Evolutionary conservation across 2,888 invertebrate genomes (phyloP).

Genomic region (Hirtodrosophila cameraria): DNA sequence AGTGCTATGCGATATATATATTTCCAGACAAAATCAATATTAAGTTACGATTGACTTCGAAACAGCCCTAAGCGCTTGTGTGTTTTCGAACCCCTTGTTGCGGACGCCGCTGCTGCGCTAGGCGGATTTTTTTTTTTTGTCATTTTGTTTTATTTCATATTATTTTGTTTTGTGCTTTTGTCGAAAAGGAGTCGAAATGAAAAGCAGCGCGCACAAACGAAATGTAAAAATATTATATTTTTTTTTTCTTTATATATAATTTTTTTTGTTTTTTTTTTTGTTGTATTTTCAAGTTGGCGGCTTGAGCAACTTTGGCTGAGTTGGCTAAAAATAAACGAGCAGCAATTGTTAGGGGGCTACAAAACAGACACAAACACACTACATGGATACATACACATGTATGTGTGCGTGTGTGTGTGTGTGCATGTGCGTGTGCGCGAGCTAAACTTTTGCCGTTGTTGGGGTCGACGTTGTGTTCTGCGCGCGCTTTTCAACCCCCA

Average conservation of each 20-base stretch:
- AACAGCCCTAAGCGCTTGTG: no score
- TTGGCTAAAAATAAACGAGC: constrained; percentile 76
- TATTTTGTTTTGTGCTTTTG: constrained; percentile 60
- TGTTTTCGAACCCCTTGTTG: constrained; percentile 18
- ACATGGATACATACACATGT: constrained; percentile 14
- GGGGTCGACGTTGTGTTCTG: constrained; percentile 58
- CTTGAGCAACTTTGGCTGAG: constrained; percentile 76
- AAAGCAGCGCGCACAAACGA: constrained; percentile 65
- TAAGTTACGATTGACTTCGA: no score
- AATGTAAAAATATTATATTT: constrained; percentile 75
- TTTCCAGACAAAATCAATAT: neutral
- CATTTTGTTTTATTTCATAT: constrained; percentile 65
- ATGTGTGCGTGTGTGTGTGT: constrained; percentile 19
- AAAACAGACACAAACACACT: constrained; percentile 27
- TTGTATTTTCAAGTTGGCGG: constrained; percentile 71
- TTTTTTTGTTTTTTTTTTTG: constrained; percentile 5
- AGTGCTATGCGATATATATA: neutral
- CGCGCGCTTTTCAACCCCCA: constrained; percentile 78
- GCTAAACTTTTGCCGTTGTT: constrained; percentile 53
- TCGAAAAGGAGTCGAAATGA: constrained; percentile 76
- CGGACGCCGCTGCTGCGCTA: constrained; percentile 40
- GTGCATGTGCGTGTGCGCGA: constrained; percentile 51
- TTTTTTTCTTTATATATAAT: constrained; percentile 17
- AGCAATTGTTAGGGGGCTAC: constrained; percentile 64
- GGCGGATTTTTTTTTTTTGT: constrained; percentile 42